Evolutionary conservation across 2,888 invertebrate genomes (phyloP), one percentile per base, ranked within the genome.

Genomic region (Apotomis turbidana): DNA sequence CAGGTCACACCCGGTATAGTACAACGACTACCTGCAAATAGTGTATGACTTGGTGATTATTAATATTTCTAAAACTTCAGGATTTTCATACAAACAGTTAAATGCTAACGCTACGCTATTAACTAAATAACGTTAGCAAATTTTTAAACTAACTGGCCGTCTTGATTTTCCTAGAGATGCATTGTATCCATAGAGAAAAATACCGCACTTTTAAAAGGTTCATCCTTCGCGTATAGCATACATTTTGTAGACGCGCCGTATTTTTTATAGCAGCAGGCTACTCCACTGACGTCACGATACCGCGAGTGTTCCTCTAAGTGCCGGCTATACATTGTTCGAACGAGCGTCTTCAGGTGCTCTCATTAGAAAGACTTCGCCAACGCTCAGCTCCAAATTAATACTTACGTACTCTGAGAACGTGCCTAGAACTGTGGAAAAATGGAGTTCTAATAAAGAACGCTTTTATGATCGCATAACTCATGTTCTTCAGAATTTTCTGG

Each of bases 271-370:
- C 76, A 77, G 83, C 82, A 77, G 77, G 81, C 81, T 81, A 81
- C 81, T 87, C 83, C 80, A 81, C 78, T 81, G 81, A 79, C 82
- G 80, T 72, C 68, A 58, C 59, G 83, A 81, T 44, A 64, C 54
- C 44, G 55, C 78, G 77, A 76, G 80, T 83, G 81, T 82, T 83
- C 84, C 82, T 83, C 86, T 90, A 90, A 90, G 90, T 90, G 89
- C 88, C 82, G 75, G 84, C 85, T 83, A 90, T 90, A 90, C 90
- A 90, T 90, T 88, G 82, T 81, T 81, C 81, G 80, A 78, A 81
- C 82, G 80, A 83, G 84, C 82, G 85, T 83, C 84, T 87, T 85
- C 86, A 90, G 89, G 89, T 89, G 83, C 82, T 86, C 87, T 87
- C 87, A 87, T 89, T 88, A 86, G 82, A 79, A 78, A 80, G 81